phyloP scores from a whole-genome alignment of 1,140 invertebrate genomes.

The Phenacoccus solenopsis region DNA sequence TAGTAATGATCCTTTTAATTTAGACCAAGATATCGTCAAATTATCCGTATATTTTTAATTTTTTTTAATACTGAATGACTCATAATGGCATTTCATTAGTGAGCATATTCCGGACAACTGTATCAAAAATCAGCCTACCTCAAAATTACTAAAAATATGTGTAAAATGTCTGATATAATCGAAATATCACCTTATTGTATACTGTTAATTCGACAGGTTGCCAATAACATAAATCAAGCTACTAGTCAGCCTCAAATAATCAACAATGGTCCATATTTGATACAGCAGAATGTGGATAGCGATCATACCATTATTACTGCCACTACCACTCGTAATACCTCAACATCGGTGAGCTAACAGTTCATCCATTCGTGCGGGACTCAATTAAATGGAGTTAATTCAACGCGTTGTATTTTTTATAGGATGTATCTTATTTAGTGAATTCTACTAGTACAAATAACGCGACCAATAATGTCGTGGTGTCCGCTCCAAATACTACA shows the following conservation, averaged over 20 bases:
- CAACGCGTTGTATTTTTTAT: neutral
- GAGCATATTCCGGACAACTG: too few relatives aligned
- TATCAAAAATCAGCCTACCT: too few relatives aligned
- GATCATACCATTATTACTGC: constrained; percentile 43
- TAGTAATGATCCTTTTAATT: too few relatives aligned
- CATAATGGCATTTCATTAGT: too few relatives aligned
- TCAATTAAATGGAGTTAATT: neutral
- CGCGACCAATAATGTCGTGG: neutral
- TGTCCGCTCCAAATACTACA: neutral
- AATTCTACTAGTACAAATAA: neutral
- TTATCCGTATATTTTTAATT: too few relatives aligned
- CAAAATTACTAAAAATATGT: too few relatives aligned
- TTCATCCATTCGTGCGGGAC: neutral
- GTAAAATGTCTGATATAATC: too few relatives aligned
- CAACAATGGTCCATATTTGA: constrained; percentile 45
- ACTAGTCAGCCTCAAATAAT: constrained; percentile 41
- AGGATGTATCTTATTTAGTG: constrained; percentile 18
- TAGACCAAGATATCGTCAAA: too few relatives aligned
- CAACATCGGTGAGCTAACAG: constrained; percentile 42
- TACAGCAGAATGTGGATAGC: constrained; percentile 48
- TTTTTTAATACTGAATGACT: too few relatives aligned
- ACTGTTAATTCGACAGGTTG: too few relatives aligned
- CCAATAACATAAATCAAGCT: constrained; percentile 27
- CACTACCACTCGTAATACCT: constrained; percentile 51
- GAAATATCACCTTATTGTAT: neutral